Conservation (phyloP, 1,140 invertebrate genomes). For the Macrobrachium nipponense region DNA sequence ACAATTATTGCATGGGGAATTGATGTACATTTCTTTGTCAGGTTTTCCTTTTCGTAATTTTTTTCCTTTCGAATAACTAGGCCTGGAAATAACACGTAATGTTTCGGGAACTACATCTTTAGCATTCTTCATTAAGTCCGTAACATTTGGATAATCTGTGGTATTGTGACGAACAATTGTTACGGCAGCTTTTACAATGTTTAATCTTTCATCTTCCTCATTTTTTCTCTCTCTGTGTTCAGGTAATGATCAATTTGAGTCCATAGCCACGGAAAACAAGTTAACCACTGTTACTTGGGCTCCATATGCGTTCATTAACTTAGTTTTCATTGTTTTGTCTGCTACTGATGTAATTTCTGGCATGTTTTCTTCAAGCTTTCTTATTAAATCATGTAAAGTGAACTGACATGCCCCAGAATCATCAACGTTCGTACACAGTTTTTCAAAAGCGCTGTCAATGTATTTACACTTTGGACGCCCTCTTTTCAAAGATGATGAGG, state of each 20-base stretch:
- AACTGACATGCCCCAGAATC: background rate
- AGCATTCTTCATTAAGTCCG: constrained; percentile 29
- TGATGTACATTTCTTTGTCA: too few species aligned
- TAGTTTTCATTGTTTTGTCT: background rate
- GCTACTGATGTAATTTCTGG: background rate
- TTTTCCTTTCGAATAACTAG: constrained; percentile 17
- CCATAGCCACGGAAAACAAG: background rate
- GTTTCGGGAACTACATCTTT: constrained; percentile 29
- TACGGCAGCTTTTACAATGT: constrained; percentile 31
- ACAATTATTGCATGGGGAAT: too few species aligned
- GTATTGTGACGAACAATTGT: too few species aligned
- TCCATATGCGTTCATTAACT: background rate
- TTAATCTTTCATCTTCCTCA: constrained; percentile 25
- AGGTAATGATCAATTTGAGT: constrained; percentile 32
- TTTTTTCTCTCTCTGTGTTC: constrained; percentile 2
- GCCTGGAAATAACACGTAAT: constrained; percentile 25
- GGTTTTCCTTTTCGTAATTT: background rate
- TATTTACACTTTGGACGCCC: too few species aligned
- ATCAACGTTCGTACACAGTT: too few species aligned
- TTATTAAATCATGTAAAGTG: background rate
- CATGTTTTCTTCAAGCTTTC: background rate
- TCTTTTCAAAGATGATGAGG: too few species aligned
- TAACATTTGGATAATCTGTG: constrained; percentile 6
- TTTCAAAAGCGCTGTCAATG: too few species aligned
- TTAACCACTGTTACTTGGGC: background rate